Percentiles rank a stretch among this genome's conserved stretches.
Conservation (phyloP, 2,797 vertebrate genomes). For the Phalanger gymnotis region DNA sequence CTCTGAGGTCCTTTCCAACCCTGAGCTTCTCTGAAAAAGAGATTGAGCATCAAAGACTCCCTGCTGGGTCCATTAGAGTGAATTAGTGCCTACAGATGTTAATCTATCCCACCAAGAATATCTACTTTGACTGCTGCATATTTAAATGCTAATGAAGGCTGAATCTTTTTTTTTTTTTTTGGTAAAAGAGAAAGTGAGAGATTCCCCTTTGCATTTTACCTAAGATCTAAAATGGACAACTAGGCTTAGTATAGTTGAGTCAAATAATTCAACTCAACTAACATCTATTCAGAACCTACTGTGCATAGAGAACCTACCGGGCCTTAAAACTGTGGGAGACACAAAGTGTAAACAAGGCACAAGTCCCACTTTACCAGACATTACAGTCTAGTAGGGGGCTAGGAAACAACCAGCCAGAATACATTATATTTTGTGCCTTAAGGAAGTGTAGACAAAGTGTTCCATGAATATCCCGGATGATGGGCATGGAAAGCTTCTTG, state of each 20-base stretch:
- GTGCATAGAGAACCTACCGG: background rate
- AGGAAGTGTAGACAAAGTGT: background rate
- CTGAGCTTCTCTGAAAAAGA: background rate
- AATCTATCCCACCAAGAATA: constrained; percentile 1
- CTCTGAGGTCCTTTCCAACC: background rate
- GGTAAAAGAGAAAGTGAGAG: background rate
- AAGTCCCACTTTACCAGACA: background rate
- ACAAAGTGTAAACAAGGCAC: background rate
- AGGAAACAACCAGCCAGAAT: background rate
- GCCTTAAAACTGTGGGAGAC: background rate
- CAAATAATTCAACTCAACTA: background rate
- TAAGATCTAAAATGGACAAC: background rate
- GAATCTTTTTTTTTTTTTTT: background rate
- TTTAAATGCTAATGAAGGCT: background rate
- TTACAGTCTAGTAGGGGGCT: background rate
- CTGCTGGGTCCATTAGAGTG: background rate
- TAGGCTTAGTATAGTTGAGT: background rate
- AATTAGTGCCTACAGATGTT: constrained; percentile 7
- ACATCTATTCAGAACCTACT: background rate
- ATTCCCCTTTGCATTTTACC: background rate
- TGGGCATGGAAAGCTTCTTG: background rate
- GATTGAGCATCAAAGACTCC: background rate
- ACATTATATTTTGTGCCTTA: background rate
- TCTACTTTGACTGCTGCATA: background rate
- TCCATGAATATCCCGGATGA: background rate